Evolutionary conservation across 2,113 vertebrate genomes (phyloP).

Genomic region (Oncorhynchus mykiss): DNA sequence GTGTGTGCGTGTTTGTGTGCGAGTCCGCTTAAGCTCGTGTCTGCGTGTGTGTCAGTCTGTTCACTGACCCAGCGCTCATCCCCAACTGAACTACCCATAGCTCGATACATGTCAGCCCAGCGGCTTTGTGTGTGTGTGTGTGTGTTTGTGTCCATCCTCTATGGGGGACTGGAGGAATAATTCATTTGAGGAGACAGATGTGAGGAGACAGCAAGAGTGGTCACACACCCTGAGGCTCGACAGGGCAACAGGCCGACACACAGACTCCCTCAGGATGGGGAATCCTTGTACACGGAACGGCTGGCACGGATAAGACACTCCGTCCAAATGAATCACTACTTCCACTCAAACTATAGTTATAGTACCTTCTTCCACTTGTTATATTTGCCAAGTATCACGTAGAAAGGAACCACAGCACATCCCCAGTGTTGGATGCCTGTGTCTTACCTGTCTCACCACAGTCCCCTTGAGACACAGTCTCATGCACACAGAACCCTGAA

Average conservation of each 20-base stretch:
- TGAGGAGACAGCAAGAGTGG: too few relatives aligned
- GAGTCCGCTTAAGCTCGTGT: background rate
- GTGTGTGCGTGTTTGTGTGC: background rate
- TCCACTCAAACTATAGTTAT: too few relatives aligned
- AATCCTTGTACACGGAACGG: background rate
- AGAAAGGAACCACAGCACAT: too few relatives aligned
- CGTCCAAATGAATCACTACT: too few relatives aligned
- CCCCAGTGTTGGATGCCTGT: too few relatives aligned
- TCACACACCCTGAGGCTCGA: slow-evolving; percentile 28
- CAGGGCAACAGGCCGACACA: too few relatives aligned
- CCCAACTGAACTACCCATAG: slow-evolving; percentile 31
- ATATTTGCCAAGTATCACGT: too few relatives aligned
- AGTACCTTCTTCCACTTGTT: too few relatives aligned
- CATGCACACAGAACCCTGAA: background rate
- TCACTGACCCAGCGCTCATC: slow-evolving; percentile 19
- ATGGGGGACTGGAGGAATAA: slow-evolving; percentile 35
- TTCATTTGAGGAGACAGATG: too few relatives aligned
- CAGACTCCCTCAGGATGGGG: too few relatives aligned
- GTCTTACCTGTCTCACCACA: too few relatives aligned
- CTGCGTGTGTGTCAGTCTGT: slow-evolving; percentile 6
- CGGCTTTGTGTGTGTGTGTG: slow-evolving; percentile 5
- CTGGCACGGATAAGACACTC: background rate
- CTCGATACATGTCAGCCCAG: slow-evolving; percentile 4
- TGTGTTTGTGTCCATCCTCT: slow-evolving; percentile 40
- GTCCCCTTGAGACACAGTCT: background rate